Evolutionary conservation across 2,888 invertebrate species (phyloP).

Genomic region (Scaptodrosophila latifasciaeformis): DNA sequence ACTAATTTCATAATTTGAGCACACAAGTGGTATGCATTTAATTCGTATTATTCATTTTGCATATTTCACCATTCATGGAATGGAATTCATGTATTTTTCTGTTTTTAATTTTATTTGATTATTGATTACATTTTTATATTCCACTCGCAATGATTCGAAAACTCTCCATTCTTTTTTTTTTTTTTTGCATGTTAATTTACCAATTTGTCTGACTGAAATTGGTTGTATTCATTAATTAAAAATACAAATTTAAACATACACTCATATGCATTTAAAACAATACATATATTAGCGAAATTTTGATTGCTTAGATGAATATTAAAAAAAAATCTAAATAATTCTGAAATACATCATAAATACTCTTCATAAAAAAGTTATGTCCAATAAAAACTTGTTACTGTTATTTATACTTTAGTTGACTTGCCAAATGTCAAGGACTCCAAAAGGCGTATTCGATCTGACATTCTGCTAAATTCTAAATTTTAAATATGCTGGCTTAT

Average conservation of each 20-base stretch:
- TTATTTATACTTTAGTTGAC: no score
- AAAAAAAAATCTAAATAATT: no score
- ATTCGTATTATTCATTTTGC: slow-evolving; percentile 33
- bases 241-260: slow-evolving; percentile 8
- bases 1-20: slow-evolving; percentile 48
- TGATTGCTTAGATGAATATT: slow-evolving; percentile 5
- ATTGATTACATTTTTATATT: slow-evolving; percentile 42
- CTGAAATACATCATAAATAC: no score
- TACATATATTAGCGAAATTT: no score
- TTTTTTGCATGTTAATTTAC: slow-evolving; percentile 29
- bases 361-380: no score
- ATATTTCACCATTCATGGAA: not conserved
- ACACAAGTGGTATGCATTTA: slow-evolving; percentile 25
- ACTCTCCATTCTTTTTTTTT: not conserved
- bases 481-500: slow-evolving; percentile 23
- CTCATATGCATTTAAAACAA: slow-evolving; percentile 1
- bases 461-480: no score
- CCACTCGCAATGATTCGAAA: no score
- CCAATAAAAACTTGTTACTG: not conserved
- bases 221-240: slow-evolving; percentile 37
- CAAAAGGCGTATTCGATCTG: no score
- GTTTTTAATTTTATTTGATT: slow-evolving; percentile 10
- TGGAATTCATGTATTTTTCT: no score
- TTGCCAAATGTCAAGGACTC: no score
- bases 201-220: slow-evolving; percentile 38